Base-by-base conservation (phyloP, 1,140 invertebrate species). In the Stratiolaelaps scimitus region DNA sequence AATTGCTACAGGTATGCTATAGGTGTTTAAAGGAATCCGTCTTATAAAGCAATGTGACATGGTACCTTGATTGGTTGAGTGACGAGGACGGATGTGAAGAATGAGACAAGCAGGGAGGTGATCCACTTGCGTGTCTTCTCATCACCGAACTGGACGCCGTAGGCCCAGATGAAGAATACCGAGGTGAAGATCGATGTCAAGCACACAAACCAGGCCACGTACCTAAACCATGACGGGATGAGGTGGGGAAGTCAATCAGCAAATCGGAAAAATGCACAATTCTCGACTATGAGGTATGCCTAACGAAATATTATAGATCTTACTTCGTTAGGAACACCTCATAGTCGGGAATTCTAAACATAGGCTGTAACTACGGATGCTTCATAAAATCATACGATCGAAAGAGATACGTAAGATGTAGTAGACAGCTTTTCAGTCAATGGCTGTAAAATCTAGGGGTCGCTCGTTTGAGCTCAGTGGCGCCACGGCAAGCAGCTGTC, bases 111-210 rank as follows among this genome's bases (percentile, higher is more conserved):
- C 67, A 82, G 75, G 1, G 80, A 79, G 0, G 78, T 78, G 5
- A 82, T 76, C 81, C 81, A 82, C 71, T 81, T 78, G 53, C 76
- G 75, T 46, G 77, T 78, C 67, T 80, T 81, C 20, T 78, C 74
- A 66, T 81, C 79, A 40, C 79, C 77, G 72, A 82, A 82, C 68
- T 72, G 73, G 56, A 82, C 77, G 20, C 79, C 81, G 69, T 80
- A 80, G 43, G 78, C 77, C 69, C 77, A 80, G 7, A 81, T 75
- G 71, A 81, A 79, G 67, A 79, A 77, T 0, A 77, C 72, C 0
- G 77, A 76, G 0, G 76, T 73, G 19, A 73, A 65, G 23, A 79
- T 79, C 0, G 75, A 72, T 6, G 75, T 19, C 64, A 77, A 71
- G 7, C 78, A 72, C 13, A 81, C 47, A 7, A 78, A 68, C 79